These are phyloP conservation scores for Stomatorhinus ivindoensis DNA, from an alignment of 2,113 vertebrate species.

Conservation along the genomic window DNA sequence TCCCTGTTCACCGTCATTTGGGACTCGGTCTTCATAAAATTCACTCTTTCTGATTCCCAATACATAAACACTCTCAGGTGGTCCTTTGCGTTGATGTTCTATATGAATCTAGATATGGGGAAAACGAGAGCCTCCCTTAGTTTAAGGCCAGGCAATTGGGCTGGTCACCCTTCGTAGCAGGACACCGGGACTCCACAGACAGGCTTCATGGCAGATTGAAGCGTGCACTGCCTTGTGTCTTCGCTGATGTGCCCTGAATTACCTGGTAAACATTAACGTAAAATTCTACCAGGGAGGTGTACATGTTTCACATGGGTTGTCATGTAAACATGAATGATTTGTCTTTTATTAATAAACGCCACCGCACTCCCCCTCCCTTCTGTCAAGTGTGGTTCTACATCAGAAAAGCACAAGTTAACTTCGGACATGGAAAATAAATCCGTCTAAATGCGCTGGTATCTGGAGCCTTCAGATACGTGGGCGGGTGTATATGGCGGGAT, in stretches of 20 bases:
- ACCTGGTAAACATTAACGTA: background rate
- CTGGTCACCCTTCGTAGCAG: background rate
- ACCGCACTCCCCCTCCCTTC: background rate
- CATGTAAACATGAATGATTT: background rate
- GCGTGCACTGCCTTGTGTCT: background rate
- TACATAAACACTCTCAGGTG: background rate
- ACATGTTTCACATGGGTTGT: background rate
- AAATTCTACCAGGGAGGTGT: background rate
- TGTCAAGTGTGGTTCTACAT: background rate
- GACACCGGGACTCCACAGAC: background rate
- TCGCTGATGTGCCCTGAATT: background rate
- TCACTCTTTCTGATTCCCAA: background rate
- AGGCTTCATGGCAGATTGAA: background rate
- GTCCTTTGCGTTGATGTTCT: background rate
- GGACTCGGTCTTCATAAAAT: background rate
- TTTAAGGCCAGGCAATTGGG: background rate
- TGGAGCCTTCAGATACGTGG: background rate
- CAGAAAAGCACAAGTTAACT: background rate
- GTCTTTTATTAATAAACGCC: background rate
- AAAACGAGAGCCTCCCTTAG: background rate
- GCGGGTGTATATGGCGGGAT: background rate
- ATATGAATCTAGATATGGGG: background rate
- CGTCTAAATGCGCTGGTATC: background rate
- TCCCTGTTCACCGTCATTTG: background rate
- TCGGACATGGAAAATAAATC: background rate